Evolutionary conservation across 2,113 vertebrate genomes (phyloP).

Genomic region (Acanthochromis polyacanthus): DNA sequence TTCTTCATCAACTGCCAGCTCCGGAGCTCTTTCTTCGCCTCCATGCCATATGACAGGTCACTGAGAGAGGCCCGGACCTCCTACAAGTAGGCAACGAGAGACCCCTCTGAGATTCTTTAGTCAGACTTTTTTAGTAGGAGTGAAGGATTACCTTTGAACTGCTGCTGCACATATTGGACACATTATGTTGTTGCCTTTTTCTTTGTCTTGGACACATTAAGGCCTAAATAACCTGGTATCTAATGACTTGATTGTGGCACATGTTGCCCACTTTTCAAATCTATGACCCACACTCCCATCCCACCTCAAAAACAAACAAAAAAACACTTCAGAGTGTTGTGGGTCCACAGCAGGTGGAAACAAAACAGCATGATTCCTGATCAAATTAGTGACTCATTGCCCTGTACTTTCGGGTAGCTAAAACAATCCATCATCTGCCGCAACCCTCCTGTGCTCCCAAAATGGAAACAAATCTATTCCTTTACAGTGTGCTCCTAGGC

Average conservation of each 20-base stretch:
- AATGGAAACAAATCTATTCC: conserved; percentile 36
- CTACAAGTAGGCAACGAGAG: conserved; percentile 84
- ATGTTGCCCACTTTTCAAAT: conserved; percentile 7
- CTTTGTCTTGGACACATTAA: conserved; percentile 1
- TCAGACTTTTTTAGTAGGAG: background rate
- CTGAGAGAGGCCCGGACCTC: conserved; percentile 94
- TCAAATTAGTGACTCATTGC: conserved; percentile 25
- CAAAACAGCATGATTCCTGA: conserved; percentile 22
- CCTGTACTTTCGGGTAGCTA: conserved; percentile 23
- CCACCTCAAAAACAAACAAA: too few relatives aligned
- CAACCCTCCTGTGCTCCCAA: background rate
- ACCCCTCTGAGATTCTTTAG: conserved; percentile 13
- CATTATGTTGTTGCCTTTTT: conserved; percentile 41
- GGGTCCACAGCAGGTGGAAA: conserved; percentile 9
- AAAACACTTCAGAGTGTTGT: background rate
- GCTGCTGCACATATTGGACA: conserved; percentile 28
- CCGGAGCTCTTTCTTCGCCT: conserved; percentile 96
- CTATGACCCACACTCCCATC: background rate
- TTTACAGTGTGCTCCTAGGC: conserved; percentile 7
- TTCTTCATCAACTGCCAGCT: conserved; percentile 99
- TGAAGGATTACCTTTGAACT: conserved; percentile 28
- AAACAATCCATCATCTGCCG: conserved; percentile 35
- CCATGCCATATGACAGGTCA: conserved; percentile 97
- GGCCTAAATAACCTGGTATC: conserved; percentile 10
- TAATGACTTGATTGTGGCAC: background rate